phyloP scores from a whole-genome alignment of 2,113 vertebrate genomes.

The Nyctereutes procyonoides region DNA sequence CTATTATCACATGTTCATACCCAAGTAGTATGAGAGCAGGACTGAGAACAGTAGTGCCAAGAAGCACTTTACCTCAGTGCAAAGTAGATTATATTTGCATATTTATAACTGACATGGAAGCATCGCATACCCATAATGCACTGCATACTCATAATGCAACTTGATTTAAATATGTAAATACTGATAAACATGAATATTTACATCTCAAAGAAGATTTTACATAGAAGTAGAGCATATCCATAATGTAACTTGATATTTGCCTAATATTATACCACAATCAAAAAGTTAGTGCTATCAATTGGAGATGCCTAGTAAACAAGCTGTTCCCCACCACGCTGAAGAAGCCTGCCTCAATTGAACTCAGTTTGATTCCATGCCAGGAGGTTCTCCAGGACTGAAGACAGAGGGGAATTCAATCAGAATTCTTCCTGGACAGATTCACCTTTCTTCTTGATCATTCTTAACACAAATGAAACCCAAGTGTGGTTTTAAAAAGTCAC shows the following conservation, averaged over 20 bases:
- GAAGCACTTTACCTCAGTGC: conserved; percentile 50
- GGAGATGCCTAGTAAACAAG: background rate
- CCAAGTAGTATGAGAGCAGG: background rate
- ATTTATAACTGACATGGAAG: conserved; percentile 65
- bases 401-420: background rate
- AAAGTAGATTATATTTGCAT: conserved; percentile 67
- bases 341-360: background rate
- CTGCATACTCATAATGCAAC: conserved; percentile 53
- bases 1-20: conserved; percentile 5
- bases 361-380: background rate
- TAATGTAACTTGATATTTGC: conserved; percentile 67
- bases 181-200: conserved; percentile 62
- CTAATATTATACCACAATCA: conserved; percentile 19
- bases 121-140: conserved; percentile 54
- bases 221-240: conserved; percentile 73
- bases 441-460: background rate
- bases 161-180: conserved; percentile 70
- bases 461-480: conserved; percentile 24
- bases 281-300: background rate
- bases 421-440: background rate
- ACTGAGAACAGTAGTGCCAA: background rate
- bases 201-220: conserved; percentile 57
- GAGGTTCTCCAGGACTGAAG: background rate
- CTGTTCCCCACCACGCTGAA: background rate
- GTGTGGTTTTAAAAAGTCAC: background rate